phyloP scores from a whole-genome alignment of 2,888 invertebrate species.

The Alitta virens region DNA sequence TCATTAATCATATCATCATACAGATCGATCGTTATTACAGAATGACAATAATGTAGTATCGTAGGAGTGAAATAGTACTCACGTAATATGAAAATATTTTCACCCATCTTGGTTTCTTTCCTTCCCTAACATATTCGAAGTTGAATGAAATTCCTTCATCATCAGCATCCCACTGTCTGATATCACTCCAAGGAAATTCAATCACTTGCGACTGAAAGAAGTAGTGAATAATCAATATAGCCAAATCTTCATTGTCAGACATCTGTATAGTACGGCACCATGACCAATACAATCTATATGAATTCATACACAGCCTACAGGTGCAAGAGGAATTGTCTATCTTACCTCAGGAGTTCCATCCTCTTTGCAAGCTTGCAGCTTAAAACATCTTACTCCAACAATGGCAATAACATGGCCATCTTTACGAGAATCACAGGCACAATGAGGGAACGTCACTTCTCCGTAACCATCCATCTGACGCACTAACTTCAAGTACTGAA shows the following conservation, averaged over 20 bases:
- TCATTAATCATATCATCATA: neutral
- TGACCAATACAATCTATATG: too few relatives aligned
- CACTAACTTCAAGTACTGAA: conserved; percentile 50
- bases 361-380: conserved; percentile 80
- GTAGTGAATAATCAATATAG: neutral
- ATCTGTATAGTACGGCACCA: too few relatives aligned
- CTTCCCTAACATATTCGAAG: conserved; percentile 79
- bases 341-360: conserved; percentile 73
- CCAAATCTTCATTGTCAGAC: too few relatives aligned
- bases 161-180: conserved; percentile 83
- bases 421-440: conserved; percentile 82
- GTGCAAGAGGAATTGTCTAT: too few relatives aligned
- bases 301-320: too few relatives aligned
- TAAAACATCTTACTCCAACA: conserved; percentile 67
- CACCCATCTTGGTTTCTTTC: conserved; percentile 79
- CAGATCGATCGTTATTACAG: too few relatives aligned
- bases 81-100: conserved; percentile 87
- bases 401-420: conserved; percentile 80
- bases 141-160: conserved; percentile 90
- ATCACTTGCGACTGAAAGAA: conserved; percentile 68
- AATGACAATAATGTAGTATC: too few relatives aligned
- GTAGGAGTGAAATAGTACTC: too few relatives aligned
- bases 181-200: conserved; percentile 79
- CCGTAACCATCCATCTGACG: conserved; percentile 89
- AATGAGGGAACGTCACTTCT: conserved; percentile 90